Conservation (phyloP, 1,140 invertebrate species). For the Drosophila rufa region DNA sequence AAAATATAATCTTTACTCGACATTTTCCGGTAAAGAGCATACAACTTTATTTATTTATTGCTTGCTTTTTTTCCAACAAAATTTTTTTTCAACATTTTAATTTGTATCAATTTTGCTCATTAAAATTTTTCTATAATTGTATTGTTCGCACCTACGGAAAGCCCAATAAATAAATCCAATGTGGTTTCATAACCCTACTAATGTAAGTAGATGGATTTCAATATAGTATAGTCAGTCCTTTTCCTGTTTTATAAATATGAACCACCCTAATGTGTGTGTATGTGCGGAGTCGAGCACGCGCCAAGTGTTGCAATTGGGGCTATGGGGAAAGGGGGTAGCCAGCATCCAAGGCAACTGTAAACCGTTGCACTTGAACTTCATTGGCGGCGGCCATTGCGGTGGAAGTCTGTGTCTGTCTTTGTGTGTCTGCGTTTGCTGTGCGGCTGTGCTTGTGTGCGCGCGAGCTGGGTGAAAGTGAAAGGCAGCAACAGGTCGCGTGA, state of each 20-base stretch:
- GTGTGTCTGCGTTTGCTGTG: constrained; percentile 3
- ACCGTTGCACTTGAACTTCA: constrained; percentile 82
- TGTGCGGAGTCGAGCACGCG: constrained; percentile 39
- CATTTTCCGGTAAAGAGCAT: no score
- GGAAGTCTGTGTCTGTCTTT: constrained; percentile 16
- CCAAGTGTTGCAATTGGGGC: constrained; percentile 30
- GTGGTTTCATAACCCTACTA: neutral
- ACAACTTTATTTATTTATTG: no score
- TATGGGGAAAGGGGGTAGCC: constrained; percentile 18
- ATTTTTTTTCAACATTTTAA: no score
- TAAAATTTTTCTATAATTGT: no score
- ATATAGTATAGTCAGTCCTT: no score
- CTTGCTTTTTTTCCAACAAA: no score
- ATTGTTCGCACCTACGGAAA: no score
- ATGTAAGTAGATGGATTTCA: neutral
- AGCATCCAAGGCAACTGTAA: constrained; percentile 55
- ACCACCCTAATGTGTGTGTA: constrained; percentile 19
- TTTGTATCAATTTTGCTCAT: no score
- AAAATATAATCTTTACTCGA: no score
- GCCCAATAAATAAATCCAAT: no score
- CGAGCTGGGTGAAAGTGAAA: constrained; percentile 64
- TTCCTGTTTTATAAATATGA: neutral
- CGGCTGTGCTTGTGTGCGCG: constrained; percentile 18
- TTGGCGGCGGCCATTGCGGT: constrained; percentile 58
- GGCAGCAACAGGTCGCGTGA: constrained; percentile 67